phyloP scores from a whole-genome alignment of 2,797 vertebrate genomes.

The Aeoliscus strigatus region DNA sequence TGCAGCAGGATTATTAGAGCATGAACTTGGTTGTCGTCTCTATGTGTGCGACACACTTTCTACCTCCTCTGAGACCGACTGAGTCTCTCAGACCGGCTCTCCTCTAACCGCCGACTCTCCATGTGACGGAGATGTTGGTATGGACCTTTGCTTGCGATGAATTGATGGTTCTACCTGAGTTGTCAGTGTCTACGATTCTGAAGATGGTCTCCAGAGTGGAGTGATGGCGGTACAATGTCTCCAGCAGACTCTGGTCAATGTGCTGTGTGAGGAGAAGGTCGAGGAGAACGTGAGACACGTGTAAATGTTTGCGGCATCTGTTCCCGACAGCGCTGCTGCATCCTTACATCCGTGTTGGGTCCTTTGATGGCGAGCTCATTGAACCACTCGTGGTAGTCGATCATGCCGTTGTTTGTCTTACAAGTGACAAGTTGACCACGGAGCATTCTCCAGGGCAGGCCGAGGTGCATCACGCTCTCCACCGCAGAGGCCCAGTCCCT shows the following conservation, averaged over 20 bases:
- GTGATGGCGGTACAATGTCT: slow-evolving; percentile 89
- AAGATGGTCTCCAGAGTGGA: slow-evolving; percentile 95
- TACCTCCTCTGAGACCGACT: not conserved
- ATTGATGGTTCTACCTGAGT: slow-evolving; percentile 80
- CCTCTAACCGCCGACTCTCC: not conserved
- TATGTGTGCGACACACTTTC: slow-evolving; percentile 9
- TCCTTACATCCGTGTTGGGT: slow-evolving; percentile 75
- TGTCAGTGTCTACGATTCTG: slow-evolving; percentile 89
- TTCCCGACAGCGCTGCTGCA: no score
- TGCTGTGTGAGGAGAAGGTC: slow-evolving; percentile 48
- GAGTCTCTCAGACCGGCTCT: not conserved
- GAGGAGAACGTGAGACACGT: slow-evolving; percentile 1
- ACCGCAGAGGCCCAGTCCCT: slow-evolving; percentile 82
- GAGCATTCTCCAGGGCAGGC: slow-evolving; percentile 88
- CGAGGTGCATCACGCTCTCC: slow-evolving; percentile 81
- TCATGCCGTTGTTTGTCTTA: slow-evolving; percentile 39
- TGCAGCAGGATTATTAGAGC: slow-evolving; percentile 39
- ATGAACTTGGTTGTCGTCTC: slow-evolving; percentile 10
- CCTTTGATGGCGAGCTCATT: slow-evolving; percentile 79
- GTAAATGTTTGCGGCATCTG: no score
- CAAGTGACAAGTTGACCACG: slow-evolving; percentile 77
- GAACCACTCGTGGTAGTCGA: slow-evolving; percentile 86
- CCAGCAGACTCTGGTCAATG: slow-evolving; percentile 84
- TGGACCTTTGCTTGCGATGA: not conserved
- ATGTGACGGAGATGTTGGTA: no score